Evolutionary conservation across 2,888 invertebrate species (phyloP).

Genomic region (Polydrusus cervinus): DNA sequence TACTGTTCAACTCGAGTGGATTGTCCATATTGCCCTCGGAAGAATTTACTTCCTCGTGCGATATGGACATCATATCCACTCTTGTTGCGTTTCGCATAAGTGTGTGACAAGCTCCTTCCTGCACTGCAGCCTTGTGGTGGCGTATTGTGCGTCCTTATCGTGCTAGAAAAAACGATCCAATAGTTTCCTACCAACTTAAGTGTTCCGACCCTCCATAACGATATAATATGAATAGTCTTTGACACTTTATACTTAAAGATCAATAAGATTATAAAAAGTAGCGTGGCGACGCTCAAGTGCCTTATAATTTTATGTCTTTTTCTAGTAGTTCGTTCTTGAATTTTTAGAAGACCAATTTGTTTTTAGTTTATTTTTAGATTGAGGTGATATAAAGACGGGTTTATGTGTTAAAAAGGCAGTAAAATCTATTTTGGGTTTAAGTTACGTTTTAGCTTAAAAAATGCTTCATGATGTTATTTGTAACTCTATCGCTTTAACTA

Average conservation of each 20-base stretch:
- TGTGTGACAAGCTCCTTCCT: too few species aligned
- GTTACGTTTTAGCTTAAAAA: neutral
- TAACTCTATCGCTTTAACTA: too few species aligned
- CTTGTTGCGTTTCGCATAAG: too few species aligned
- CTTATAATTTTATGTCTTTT: conserved; percentile 9
- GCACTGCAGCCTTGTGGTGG: too few species aligned
- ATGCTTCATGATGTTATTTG: neutral
- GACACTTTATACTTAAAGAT: conserved; percentile 7
- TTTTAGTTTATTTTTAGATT: conserved; percentile 15
- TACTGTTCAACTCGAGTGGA: too few species aligned
- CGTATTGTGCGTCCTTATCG: too few species aligned
- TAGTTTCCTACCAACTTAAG: too few species aligned
- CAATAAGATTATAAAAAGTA: conserved; percentile 6
- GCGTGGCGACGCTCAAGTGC: neutral
- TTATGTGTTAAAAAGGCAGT: conserved; percentile 11
- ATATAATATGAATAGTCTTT: neutral
- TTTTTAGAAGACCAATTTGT: conserved; percentile 17
- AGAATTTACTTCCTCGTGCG: too few species aligned
- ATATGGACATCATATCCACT: too few species aligned
- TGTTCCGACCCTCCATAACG: neutral
- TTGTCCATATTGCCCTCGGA: too few species aligned
- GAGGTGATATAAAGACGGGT: neutral
- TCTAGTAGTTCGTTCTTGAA: conserved; percentile 4
- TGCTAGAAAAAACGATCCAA: too few species aligned
- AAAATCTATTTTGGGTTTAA: neutral